Evolutionary conservation across 2,888 invertebrate species (phyloP), one percentile per base, ranked within the genome.

Genomic region (Petrolisthes manimaculis): DNA sequence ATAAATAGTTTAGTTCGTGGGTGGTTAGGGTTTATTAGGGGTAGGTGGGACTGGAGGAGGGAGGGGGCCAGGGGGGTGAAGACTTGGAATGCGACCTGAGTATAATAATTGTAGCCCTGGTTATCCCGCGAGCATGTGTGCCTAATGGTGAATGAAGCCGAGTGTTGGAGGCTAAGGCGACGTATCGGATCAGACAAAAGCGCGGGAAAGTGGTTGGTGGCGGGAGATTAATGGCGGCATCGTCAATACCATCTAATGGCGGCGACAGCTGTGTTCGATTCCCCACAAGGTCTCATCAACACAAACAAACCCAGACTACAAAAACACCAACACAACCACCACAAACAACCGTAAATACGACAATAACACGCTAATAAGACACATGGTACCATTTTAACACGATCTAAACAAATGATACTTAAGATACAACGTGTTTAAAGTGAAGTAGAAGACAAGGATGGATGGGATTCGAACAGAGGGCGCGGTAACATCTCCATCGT

Each of bases 191-290:
- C 84, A 83, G 84, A 88, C 88, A 88, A 88, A 88, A 84, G 88
- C 84, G 84, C 88, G 88, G 88, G 88, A 88, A 88, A 88, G 88
- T 84, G 88, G 88, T 81, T 88, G 88, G 75, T 84, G 88, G 88
- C 84, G 84, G 67, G 88, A 88, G 88, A 88, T 88, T 88, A 88
- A 88, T 88, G 84, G 88, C 88, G 84, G 79, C 84, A 80, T 74
- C 88, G 88, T 88, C 88, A 88, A 88, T 88, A 84, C 88, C 88
- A 78, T 88, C 88, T 88, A 88, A 88, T 88, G 88, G 88, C 75
- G 88, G 84, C 88, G 88, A 88, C 88, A 88, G 81, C 84, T 88
- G 81, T 54, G 88, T 88, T 77, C 84, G 75, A 79, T 78, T 37
- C 83, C 78, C n/a, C 74, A 79, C n/a, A 18, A n/a, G 21, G 51